phyloP scores from a whole-genome alignment of 2,797 vertebrate species.

The Tenualosa thibaudeaui region DNA sequence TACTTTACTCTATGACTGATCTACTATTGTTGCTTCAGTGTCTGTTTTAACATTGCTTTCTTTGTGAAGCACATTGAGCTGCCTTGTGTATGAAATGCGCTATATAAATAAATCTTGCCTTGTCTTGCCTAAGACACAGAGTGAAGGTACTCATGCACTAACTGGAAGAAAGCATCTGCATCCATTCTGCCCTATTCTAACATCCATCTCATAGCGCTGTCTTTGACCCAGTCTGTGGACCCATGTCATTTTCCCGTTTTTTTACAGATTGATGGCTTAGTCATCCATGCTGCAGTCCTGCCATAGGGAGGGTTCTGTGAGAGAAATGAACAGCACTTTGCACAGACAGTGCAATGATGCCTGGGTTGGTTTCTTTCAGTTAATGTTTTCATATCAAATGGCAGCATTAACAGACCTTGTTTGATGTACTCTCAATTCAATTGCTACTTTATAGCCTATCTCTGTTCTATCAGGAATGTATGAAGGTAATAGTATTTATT shows the following conservation, averaged over 20 bases:
- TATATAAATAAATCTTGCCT: no score
- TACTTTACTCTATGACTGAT: no score
- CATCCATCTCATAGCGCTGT: background rate
- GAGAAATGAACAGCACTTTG: background rate
- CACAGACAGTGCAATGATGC: background rate
- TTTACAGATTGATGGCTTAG: background rate
- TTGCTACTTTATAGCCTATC: background rate
- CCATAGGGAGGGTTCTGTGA: background rate
- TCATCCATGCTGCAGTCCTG: background rate
- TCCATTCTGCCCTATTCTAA: background rate
- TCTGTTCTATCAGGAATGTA: background rate
- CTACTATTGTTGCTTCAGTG: no score
- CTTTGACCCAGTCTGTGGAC: background rate
- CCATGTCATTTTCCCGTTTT: background rate
- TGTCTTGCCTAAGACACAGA: constrained; percentile 41
- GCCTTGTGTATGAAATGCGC: no score
- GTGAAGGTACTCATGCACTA: no score
- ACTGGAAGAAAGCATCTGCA: no score
- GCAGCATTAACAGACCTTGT: background rate
- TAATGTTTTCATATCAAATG: background rate
- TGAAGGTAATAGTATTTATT: background rate
- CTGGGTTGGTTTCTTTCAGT: background rate
- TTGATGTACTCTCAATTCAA: background rate
- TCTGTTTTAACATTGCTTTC: no score
- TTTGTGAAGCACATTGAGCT: no score